Conservation (phyloP, 2,888 invertebrate genomes). For the Cartodere bifasciata region DNA sequence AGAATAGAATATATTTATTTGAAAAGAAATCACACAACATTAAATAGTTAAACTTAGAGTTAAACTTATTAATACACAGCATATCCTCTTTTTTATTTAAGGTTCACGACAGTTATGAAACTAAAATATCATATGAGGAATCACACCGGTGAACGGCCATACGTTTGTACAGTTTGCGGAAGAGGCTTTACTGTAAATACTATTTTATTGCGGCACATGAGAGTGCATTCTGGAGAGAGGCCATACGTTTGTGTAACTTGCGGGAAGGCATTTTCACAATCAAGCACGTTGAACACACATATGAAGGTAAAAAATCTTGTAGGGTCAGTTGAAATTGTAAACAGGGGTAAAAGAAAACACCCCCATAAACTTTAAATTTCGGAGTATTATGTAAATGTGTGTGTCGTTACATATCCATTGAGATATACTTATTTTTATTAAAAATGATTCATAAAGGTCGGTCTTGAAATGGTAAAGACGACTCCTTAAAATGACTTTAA, state of each 20-base stretch:
- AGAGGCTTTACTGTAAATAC: conserved; percentile 37
- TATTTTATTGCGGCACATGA: conserved; percentile 34
- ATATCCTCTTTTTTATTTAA: conserved; percentile 15
- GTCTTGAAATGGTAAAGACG: no score
- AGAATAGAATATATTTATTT: no score
- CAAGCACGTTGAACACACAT: conserved; percentile 35
- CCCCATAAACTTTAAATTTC: no score
- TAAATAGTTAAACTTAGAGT: not conserved
- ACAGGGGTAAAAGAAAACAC: no score
- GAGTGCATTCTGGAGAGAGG: conserved; percentile 35
- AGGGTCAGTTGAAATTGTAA: no score
- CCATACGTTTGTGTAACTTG: conserved; percentile 36
- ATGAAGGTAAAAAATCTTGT: conserved; percentile 34
- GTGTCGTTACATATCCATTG: no score
- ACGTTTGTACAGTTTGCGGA: conserved; percentile 34
- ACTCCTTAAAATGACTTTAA: no score
- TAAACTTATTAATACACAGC: not conserved
- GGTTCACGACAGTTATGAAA: conserved; percentile 37
- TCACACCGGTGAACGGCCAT: conserved; percentile 36
- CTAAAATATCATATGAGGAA: conserved; percentile 37
- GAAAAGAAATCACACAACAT: no score
- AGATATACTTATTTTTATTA: no score
- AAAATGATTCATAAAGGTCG: no score
- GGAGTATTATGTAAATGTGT: no score
- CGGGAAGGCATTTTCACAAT: conserved; percentile 36